These are phyloP conservation scores for Phylloscopus trochiloides DNA, from an alignment of 2,113 vertebrate species.

Conservation along the genomic window DNA sequence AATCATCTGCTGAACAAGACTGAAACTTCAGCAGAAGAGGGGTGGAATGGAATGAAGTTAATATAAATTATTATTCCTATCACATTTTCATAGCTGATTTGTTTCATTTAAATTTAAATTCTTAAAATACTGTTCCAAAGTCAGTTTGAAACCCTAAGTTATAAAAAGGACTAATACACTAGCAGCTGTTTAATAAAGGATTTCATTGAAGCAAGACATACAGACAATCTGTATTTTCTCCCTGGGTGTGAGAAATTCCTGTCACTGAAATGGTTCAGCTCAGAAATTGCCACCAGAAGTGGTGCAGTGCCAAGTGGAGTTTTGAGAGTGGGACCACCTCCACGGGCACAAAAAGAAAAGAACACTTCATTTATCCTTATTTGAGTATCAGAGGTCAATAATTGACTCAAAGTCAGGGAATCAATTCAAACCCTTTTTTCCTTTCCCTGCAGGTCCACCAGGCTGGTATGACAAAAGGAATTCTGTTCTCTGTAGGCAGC, in stretches of 20 bases:
- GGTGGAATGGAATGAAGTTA: not conserved
- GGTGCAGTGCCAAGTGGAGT: not conserved
- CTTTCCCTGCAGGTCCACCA: not conserved
- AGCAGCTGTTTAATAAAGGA: not conserved
- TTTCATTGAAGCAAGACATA: not conserved
- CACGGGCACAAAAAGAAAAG: not conserved
- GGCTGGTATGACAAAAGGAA: not conserved
- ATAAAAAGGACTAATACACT: not conserved
- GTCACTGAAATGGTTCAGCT: not conserved
- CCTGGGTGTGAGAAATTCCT: accelerated
- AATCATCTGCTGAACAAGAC: not conserved
- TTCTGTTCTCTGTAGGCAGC: not conserved
- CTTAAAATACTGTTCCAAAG: not conserved
- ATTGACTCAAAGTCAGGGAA: not conserved
- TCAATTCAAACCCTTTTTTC: not conserved
- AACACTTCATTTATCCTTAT: not conserved
- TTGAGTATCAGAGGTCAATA: not conserved
- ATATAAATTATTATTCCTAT: not conserved
- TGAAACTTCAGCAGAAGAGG: not conserved
- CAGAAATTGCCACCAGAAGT: not conserved
- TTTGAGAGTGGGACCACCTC: not conserved
- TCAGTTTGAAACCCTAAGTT: not conserved
- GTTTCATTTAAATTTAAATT: not conserved
- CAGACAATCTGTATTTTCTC: not conserved
- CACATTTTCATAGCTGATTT: not conserved